These are phyloP conservation scores for Thripadectes ignobilis DNA, from an alignment of 2,797 vertebrate species.

Conservation along the genomic window DNA sequence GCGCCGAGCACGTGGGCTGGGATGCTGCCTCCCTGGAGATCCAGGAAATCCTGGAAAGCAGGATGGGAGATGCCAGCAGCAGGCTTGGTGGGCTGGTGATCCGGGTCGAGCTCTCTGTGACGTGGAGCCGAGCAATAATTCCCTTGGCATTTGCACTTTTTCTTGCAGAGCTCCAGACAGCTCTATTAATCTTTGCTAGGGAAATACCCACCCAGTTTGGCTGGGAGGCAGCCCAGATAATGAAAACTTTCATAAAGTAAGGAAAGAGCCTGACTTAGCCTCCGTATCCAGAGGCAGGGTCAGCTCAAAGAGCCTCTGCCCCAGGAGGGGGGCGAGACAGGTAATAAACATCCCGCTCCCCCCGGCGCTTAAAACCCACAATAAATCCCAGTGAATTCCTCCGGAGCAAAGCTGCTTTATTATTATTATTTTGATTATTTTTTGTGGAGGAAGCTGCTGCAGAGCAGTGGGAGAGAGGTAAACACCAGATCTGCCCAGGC, in stretches of 20 bases:
- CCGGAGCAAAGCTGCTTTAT: background rate
- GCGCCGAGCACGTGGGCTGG: fast-evolving
- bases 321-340: background rate
- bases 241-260: slow-evolving; percentile 47
- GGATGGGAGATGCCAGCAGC: background rate
- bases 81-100: background rate
- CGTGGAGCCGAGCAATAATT: background rate
- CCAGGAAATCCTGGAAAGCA: background rate
- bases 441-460: background rate
- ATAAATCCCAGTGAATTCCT: slow-evolving; percentile 20
- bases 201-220: slow-evolving; percentile 26
- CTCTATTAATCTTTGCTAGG: slow-evolving; percentile 32
- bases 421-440: background rate
- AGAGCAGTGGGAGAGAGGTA: slow-evolving; percentile 28
- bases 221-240: slow-evolving; percentile 43
- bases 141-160: background rate
- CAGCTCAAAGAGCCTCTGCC: slow-evolving; percentile 18
- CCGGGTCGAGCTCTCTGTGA: background rate
- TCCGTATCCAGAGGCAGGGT: slow-evolving; percentile 36
- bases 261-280: slow-evolving; percentile 3
- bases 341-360: slow-evolving; percentile 30
- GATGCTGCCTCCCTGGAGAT: background rate
- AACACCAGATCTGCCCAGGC: slow-evolving; percentile 37
- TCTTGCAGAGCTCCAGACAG: slow-evolving; percentile 32
- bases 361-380: background rate